Conservation (phyloP, 2,113 vertebrate species). For the Lasiurus cinereus region DNA sequence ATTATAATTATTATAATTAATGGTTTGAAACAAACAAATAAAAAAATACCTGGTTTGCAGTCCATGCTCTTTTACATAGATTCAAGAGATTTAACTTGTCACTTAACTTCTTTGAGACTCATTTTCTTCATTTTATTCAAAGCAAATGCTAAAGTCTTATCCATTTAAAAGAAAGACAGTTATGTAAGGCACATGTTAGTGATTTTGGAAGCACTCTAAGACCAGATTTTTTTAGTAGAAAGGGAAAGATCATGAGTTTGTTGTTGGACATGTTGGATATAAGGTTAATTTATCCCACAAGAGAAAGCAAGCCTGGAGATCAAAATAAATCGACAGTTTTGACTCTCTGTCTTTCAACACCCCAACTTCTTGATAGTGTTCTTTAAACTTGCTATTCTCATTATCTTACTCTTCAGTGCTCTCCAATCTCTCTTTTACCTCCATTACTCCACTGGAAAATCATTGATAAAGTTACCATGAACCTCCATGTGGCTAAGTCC, state of each 20-base stretch:
- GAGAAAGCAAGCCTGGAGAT: neutral
- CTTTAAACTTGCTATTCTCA: neutral
- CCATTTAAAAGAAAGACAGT: neutral
- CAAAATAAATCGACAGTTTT: neutral
- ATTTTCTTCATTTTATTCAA: constrained; percentile 52
- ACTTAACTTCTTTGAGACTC: neutral
- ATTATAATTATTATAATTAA: neutral
- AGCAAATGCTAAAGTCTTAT: neutral
- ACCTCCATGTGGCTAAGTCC: neutral
- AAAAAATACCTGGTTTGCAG: constrained; percentile 19
- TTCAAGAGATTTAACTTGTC: neutral
- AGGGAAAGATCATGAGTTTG: neutral
- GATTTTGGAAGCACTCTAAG: neutral
- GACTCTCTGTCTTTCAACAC: neutral
- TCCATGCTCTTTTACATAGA: neutral
- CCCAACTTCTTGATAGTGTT: neutral
- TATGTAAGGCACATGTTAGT: neutral
- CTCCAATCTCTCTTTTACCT: neutral
- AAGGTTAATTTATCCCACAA: neutral
- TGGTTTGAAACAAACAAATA: neutral
- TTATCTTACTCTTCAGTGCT: neutral
- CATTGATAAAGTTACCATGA: neutral
- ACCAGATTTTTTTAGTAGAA: neutral
- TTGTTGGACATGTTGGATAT: neutral
- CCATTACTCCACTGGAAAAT: neutral